Evolutionary conservation across 2,888 invertebrate species (phyloP).

Genomic region (Pachydiplax longipennis): DNA sequence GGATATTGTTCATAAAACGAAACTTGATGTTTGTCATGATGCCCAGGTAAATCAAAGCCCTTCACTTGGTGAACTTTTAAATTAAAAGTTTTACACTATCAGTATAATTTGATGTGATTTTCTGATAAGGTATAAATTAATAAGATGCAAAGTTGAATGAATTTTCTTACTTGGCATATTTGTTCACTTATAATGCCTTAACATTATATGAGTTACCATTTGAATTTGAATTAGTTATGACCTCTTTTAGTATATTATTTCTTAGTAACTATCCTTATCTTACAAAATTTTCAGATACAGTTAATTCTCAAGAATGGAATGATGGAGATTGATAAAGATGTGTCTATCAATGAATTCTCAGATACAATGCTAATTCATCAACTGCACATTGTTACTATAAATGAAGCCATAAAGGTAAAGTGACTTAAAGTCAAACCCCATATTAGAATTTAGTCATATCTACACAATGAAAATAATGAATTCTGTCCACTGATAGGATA

Average conservation of each 20-base stretch:
- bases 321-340: slow-evolving; percentile 70
- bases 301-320: slow-evolving; percentile 75
- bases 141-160: too few species aligned
- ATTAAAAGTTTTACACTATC: too few species aligned
- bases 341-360: slow-evolving; percentile 67
- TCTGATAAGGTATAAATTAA: too few species aligned
- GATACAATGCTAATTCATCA: slow-evolving; percentile 70
- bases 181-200: background rate
- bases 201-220: too few species aligned
- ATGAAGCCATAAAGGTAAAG: slow-evolving; percentile 69
- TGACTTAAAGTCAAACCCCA: slow-evolving; percentile 1
- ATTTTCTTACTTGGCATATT: too few species aligned
- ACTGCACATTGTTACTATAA: slow-evolving; percentile 72
- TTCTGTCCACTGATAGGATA: slow-evolving; percentile 61
- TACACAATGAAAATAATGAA: background rate
- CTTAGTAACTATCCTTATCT: background rate
- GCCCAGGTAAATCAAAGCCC: slow-evolving; percentile 54
- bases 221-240: too few species aligned
- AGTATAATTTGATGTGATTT: too few species aligned
- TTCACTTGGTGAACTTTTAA: too few species aligned
- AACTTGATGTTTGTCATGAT: slow-evolving; percentile 57
- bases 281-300: slow-evolving; percentile 60
- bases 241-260: too few species aligned
- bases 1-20: slow-evolving; percentile 54
- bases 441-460: background rate